Base-by-base conservation (phyloP, 2,888 invertebrate species). In the Serrognathus titanus region DNA sequence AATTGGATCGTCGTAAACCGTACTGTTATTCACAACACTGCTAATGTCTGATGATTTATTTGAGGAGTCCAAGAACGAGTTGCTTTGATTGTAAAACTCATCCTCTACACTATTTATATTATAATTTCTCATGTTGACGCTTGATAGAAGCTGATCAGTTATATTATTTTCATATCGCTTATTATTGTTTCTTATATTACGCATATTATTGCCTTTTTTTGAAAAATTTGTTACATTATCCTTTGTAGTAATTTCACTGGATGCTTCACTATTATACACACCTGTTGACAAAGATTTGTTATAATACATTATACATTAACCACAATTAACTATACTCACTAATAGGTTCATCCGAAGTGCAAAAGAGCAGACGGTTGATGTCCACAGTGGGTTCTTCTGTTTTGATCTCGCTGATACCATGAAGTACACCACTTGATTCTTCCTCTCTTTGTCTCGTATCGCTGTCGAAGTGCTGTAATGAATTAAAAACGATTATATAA, bases 341-440 rank as follows among this genome's bases (percentile, higher is more conserved):
- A 39, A 9, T 35, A 49, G 16, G 49, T 53, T 57, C 57, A 57
- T 57, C 57, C 47, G 47, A 57, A 52, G 49, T 57, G 57, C 39
- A 50, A 53, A 11, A 41, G 12, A 57, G 40, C 13, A 50, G 39
- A n/a, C 16, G 53, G 24, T 57, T 53, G 45, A 57, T 47, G 51
- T 57, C 53, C 46, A 57, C 53, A 43, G 24, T 31, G 37, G 40
- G 51, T 38, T 57, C 53, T 45, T 57, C 57, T 40, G 20, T 41
- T 12, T 54, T 51, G 51, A 51, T 56, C 12, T 24, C 48, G 54
- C 53, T 58, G 50, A 53, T 48, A n/a, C 12, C 48, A 53, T 57
- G 52, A 54, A 60, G 58, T 16, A 47, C 54, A 47, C 55, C 58
- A 53, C 57, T 57, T 58, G 60, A 56, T 55, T 59, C 60, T 51